Evolutionary conservation across 2,797 vertebrate genomes (phyloP), one percentile per base, ranked within the genome.

Genomic region (Crenichthys baileyi): DNA sequence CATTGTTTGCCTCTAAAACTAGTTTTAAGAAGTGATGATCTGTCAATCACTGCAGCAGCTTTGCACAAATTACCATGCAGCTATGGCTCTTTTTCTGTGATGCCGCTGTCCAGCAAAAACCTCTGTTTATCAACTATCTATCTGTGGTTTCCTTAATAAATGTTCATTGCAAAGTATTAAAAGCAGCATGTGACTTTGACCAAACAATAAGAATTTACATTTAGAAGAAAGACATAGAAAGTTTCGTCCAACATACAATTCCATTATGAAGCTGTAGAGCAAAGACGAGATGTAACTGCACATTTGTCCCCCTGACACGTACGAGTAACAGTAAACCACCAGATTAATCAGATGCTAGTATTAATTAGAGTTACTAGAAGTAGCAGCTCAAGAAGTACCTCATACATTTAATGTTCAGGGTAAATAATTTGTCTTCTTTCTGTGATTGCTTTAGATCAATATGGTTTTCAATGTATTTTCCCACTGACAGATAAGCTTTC

Each of bases 341-440:
- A 74, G 77, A 86, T 89, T 79, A 70, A 81, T 83, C 36, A 36
- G 36, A 36, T 36, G 36, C 36, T 36, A 36, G 36, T 36, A 36
- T 88, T 73, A 41, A 84, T 53, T 79, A 72, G 61, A 84, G 77
- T 76, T 82, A 20, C 29, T 67, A 46, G 80, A 61, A 41, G 48
- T 51, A 18, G 71, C 1, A 36, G 68, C 80, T 72, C 63, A 68
- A 41, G 56, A 31, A 80, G 48, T 8, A 73, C 5, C 72, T 70
- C 67, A 48, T 74, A 77, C 83, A 85, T 20, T 53, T 46, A 20
- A 65, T 26, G 72, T 85, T 88, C 76, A 82, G 68, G 71, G 61
- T 73, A 75, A 86, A 90, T 50, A 70, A 78, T 72, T 72, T 46
- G 58, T 63, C 61, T 80, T 61, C 46, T 75, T n/a, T 72, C 70